A percentile compares a stretch with the other conserved stretches of the same genome.
Evolutionary conservation across 2,797 vertebrate species (phyloP).

Genomic region (Australoheros facetus): DNA sequence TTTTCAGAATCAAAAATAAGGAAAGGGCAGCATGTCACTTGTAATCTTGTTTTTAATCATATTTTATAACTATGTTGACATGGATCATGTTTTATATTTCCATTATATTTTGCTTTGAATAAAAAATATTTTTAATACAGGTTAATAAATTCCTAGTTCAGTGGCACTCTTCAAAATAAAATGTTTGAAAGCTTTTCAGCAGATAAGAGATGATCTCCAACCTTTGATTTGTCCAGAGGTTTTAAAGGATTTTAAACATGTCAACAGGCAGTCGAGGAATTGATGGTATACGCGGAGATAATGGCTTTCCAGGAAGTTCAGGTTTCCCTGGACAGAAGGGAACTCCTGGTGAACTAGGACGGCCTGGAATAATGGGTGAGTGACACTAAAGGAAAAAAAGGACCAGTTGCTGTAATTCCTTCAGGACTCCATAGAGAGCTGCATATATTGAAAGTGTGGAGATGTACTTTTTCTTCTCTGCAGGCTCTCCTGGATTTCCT

Average conservation of each 20-base stretch:
- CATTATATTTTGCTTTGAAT: not conserved
- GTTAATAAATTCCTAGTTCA: not conserved
- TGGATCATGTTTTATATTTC: not conserved
- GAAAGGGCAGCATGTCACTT: not conserved
- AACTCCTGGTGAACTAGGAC: slow-evolving; percentile 83
- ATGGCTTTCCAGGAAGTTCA: slow-evolving; percentile 81
- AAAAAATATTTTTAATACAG: not conserved
- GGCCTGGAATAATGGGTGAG: slow-evolving; percentile 85
- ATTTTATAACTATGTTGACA: not conserved
- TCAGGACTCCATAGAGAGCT: not conserved
- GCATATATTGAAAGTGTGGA: not conserved
- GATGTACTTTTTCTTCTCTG: not conserved
- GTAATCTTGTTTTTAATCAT: not conserved
- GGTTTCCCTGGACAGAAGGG: slow-evolving; percentile 86
- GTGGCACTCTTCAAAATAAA: too few relatives aligned
- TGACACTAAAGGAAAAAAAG: not conserved
- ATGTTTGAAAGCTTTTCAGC: not conserved
- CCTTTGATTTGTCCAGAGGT: not conserved
- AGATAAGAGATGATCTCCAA: not conserved
- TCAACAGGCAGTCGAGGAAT: slow-evolving; percentile 80
- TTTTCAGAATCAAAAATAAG: not conserved
- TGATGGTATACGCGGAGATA: slow-evolving; percentile 83
- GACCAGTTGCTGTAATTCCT: not conserved
- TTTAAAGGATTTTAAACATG: not conserved
- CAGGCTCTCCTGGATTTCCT: slow-evolving; percentile 85